These are phyloP conservation scores for Talpa occidentalis DNA, from an alignment of 2,113 vertebrate species.

Conservation along the genomic window DNA sequence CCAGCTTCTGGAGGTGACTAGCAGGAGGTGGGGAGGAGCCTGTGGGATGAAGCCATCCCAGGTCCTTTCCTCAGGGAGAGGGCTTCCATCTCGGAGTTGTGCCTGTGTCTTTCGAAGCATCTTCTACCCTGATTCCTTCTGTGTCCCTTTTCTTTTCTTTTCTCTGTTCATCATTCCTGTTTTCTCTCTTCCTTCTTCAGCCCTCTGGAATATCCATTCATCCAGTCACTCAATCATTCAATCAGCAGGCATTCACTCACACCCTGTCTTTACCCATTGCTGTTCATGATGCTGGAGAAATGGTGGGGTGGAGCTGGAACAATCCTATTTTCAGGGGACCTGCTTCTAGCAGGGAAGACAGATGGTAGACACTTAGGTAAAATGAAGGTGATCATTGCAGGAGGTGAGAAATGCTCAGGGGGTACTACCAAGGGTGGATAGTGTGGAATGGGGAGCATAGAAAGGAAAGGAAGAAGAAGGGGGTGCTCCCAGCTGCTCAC, in stretches of 20 bases:
- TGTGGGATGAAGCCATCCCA: not conserved
- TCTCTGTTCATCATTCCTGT: not conserved
- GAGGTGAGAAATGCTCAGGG: too few relatives aligned
- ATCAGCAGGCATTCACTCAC: not conserved
- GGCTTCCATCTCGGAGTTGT: not conserved
- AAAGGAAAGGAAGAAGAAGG: not conserved
- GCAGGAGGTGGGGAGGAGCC: not conserved
- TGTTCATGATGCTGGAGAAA: not conserved
- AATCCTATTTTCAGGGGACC: too few relatives aligned
- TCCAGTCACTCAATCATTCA: not conserved
- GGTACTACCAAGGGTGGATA: not conserved
- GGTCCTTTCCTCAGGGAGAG: not conserved
- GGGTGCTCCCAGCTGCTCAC: rapidly evolving
- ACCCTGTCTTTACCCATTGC: not conserved
- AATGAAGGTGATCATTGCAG: not conserved
- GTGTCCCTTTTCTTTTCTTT: not conserved
- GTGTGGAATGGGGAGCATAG: not conserved
- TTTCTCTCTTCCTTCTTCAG: not conserved
- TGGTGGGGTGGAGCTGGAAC: not conserved
- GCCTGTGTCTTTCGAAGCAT: not conserved
- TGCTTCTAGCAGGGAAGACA: not conserved
- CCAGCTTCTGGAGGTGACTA: not conserved
- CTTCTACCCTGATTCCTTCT: not conserved
- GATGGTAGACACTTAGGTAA: not conserved
- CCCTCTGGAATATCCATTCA: not conserved